phyloP scores from a whole-genome alignment of 2,797 vertebrate species.

The Chelon labrosus region DNA sequence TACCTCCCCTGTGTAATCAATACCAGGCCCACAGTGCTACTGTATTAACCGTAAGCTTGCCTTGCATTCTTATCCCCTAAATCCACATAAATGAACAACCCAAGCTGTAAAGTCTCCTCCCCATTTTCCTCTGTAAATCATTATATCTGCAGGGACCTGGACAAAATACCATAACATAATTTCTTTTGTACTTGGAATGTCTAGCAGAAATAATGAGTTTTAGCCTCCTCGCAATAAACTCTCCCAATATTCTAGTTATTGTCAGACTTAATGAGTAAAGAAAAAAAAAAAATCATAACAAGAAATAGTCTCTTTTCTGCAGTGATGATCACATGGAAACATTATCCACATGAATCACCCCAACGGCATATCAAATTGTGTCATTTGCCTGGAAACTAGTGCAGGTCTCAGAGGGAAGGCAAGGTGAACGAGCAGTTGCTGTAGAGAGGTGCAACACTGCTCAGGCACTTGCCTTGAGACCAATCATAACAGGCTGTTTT shows the following conservation, averaged over 20 bases:
- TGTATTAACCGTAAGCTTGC: conserved; percentile 76
- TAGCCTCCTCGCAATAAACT: conserved; percentile 85
- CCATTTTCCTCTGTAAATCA: conserved; percentile 80
- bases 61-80: conserved; percentile 74
- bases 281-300: conserved; percentile 69
- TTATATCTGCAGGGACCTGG: conserved; percentile 81
- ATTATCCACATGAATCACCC: conserved; percentile 87
- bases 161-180: conserved; percentile 84
- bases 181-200: conserved; percentile 84
- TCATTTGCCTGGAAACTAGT: conserved; percentile 89
- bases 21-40: conserved; percentile 74
- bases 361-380: conserved; percentile 86
- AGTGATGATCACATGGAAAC: conserved; percentile 84
- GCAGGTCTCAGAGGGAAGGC: conserved; percentile 86
- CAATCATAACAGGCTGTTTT: conserved; percentile 78
- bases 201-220: conserved; percentile 87
- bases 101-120: conserved; percentile 73
- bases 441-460: conserved; percentile 80
- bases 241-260: conserved; percentile 84
- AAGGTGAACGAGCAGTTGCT: conserved; percentile 83
- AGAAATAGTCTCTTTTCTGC: conserved; percentile 80
- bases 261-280: conserved; percentile 81
- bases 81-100: conserved; percentile 81
- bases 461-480: conserved; percentile 81
- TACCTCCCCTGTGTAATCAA: conserved; percentile 77